phyloP scores from a whole-genome alignment of 2,888 invertebrate species.

The Phyllotreta striolata region DNA sequence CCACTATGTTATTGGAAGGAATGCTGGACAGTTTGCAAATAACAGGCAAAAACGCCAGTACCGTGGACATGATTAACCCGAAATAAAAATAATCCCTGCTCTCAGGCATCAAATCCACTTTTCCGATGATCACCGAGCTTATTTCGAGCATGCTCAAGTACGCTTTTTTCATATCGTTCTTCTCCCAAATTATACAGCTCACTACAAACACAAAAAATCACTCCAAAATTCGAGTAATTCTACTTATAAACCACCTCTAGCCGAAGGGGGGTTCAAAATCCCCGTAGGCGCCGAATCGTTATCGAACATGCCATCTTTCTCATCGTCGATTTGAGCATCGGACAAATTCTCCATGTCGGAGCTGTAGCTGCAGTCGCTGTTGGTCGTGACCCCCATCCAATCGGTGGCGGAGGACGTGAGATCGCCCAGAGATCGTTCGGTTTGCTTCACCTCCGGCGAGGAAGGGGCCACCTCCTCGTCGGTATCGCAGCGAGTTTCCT shows the following conservation, averaged over 20 bases:
- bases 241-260: conserved; percentile 46
- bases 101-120: conserved; percentile 84
- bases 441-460: conserved; percentile 38
- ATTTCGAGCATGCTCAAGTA: conserved; percentile 94
- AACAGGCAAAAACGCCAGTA: conserved; percentile 70
- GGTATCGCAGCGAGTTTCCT: conserved; percentile 50
- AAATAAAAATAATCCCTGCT: conserved; percentile 81
- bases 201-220: conserved; percentile 66
- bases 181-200: conserved; percentile 95
- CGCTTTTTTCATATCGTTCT: conserved; percentile 87
- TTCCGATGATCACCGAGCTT: conserved; percentile 91
- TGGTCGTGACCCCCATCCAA: conserved; percentile 90
- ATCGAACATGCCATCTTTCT: conserved; percentile 64
- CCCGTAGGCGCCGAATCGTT: conserved; percentile 77
- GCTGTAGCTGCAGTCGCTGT: conserved; percentile 86
- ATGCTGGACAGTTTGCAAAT: conserved; percentile 60
- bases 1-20: conserved; percentile 24
- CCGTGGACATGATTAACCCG: conserved; percentile 68
- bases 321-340: conserved; percentile 59
- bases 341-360: conserved; percentile 68
- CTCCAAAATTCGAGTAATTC: not conserved
- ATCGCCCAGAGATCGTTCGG: conserved; percentile 28
- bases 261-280: conserved; percentile 70
- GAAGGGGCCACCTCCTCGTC: conserved; percentile 50
- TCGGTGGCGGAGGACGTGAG: conserved; percentile 61